A percentile compares a stretch with the other conserved stretches of the same genome.
Conservation (phyloP, 2,888 invertebrate genomes). For the Yponomeuta plumbellus region DNA sequence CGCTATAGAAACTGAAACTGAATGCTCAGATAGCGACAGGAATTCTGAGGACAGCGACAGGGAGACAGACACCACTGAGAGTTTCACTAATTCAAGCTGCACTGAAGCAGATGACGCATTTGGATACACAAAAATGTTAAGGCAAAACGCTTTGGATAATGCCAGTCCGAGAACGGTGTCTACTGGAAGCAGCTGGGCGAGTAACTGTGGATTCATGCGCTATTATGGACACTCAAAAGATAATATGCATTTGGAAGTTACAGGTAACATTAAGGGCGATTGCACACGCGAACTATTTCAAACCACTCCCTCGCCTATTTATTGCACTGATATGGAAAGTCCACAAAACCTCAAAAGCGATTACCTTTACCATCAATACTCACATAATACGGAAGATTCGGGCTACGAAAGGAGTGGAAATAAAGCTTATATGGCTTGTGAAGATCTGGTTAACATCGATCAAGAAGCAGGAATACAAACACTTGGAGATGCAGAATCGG, state of each 20-base stretch:
- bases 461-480: conserved; percentile 74
- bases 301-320: conserved; percentile 31
- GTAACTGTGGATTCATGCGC: conserved; percentile 81
- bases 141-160: conserved; percentile 78
- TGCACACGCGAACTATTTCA: conserved; percentile 61
- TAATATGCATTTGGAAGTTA: conserved; percentile 55
- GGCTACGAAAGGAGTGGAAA: conserved; percentile 72
- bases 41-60: conserved; percentile 44
- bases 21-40: conserved; percentile 57
- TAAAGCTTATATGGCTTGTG: conserved; percentile 79
- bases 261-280: conserved; percentile 45
- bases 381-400: conserved; percentile 77
- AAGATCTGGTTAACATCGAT: conserved; percentile 81
- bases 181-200: conserved; percentile 75
- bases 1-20: conserved; percentile 59
- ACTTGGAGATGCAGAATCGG: conserved; percentile 47
- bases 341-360: conserved; percentile 23
- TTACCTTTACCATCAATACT: conserved; percentile 62
- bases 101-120: conserved; percentile 46
- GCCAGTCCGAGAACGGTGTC: conserved; percentile 60
- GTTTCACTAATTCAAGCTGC: conserved; percentile 55
- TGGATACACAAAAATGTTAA: conserved; percentile 57
- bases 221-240: conserved; percentile 74
- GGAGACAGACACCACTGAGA: conserved; percentile 60
- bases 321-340: conserved; percentile 30